phyloP scores from a whole-genome alignment of 2,888 invertebrate genomes.

The Melinaea menophilus region DNA sequence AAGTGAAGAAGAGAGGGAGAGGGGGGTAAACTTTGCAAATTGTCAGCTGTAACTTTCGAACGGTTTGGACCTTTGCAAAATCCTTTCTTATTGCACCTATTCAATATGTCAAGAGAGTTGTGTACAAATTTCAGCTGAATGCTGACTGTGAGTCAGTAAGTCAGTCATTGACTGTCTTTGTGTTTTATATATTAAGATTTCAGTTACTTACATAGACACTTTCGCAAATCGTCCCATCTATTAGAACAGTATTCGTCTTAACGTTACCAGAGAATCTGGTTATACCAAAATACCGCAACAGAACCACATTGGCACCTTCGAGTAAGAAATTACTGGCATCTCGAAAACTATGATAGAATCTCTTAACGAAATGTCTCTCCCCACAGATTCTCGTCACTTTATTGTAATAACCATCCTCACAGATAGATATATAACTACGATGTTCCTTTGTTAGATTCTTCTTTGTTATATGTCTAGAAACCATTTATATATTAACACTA shows the following conservation, averaged over 20 bases:
- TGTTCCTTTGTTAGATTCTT: constrained; percentile 68
- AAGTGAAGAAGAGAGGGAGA: too few relatives aligned
- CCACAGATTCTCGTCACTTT: constrained; percentile 71
- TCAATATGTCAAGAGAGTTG: too few relatives aligned
- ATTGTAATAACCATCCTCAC: constrained; percentile 76
- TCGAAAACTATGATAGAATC: constrained; percentile 71
- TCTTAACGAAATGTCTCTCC: constrained; percentile 61
- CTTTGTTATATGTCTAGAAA: constrained; percentile 64
- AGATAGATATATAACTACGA: constrained; percentile 73
- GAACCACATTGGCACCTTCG: constrained; percentile 80
- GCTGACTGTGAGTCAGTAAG: too few relatives aligned
- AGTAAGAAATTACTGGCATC: constrained; percentile 73
- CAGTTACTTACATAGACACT: constrained; percentile 78
- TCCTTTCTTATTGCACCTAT: too few relatives aligned
- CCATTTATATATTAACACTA: not conserved
- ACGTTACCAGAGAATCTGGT: constrained; percentile 73
- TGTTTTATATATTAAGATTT: not conserved
- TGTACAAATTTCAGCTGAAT: too few relatives aligned
- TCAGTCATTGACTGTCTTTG: too few relatives aligned
- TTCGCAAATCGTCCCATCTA: constrained; percentile 78
- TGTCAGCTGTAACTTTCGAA: too few relatives aligned
- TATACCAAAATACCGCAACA: constrained; percentile 79
- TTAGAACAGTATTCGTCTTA: constrained; percentile 75
- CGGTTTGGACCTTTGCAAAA: too few relatives aligned
- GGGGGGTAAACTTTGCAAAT: too few relatives aligned